phyloP scores from a whole-genome alignment of 2,113 vertebrate species.

The Brachyistius frenatus region DNA sequence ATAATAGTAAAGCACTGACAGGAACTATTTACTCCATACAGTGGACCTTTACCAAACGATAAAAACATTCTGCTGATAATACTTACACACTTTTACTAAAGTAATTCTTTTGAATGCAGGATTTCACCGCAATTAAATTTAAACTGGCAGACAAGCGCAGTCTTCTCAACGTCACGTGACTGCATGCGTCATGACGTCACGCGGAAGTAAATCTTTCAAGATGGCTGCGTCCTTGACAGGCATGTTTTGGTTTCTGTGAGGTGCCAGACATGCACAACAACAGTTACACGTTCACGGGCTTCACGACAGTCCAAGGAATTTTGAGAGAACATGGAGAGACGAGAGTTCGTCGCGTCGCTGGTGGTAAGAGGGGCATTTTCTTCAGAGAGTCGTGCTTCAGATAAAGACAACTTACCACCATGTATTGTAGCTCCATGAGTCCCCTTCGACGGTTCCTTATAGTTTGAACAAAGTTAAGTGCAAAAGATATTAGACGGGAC shows the following conservation, averaged over 20 bases:
- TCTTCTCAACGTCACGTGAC: conserved; percentile 14
- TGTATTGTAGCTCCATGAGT: not conserved
- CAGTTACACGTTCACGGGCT: not conserved
- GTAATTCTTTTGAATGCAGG: too few relatives aligned
- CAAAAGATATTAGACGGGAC: too few relatives aligned
- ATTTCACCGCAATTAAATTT: too few relatives aligned
- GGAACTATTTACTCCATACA: too few relatives aligned
- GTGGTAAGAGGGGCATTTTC: conserved; percentile 74
- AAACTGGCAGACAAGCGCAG: not conserved
- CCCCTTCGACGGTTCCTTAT: not conserved
- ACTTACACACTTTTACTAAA: too few relatives aligned
- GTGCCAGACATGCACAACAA: conserved; percentile 15
- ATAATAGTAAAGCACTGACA: too few relatives aligned
- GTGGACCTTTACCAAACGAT: too few relatives aligned
- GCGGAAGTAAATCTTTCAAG: conserved; percentile 62
- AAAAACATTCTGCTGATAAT: too few relatives aligned
- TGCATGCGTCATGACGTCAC: conserved; percentile 50
- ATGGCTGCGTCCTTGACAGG: conserved; percentile 83
- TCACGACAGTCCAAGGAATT: not conserved
- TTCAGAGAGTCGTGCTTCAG: not conserved
- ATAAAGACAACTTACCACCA: not conserved
- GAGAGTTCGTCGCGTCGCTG: conserved; percentile 79
- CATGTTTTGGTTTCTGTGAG: conserved; percentile 53
- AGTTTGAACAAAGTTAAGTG: too few relatives aligned
- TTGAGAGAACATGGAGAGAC: conserved; percentile 78